Evolutionary conservation across 2,797 vertebrate genomes (phyloP), one percentile per base, ranked within the genome.

Genomic region (Myotis pilosus): DNA sequence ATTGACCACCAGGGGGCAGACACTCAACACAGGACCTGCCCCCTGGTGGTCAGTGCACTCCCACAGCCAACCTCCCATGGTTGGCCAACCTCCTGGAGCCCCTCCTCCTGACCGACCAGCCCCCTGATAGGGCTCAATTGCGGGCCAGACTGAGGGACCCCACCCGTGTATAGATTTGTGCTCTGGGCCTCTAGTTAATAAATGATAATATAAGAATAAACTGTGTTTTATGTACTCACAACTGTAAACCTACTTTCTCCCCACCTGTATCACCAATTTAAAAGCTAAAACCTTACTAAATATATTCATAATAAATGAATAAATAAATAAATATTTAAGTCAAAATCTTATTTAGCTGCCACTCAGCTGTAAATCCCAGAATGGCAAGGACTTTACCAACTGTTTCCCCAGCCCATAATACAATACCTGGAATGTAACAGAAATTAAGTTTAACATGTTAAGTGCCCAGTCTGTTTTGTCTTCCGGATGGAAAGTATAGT

Each of bases 391-490:
- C 20, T 76, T 72, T 3, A 28, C 36, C 8, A 71, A 25, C 36
- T 49, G 55, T 82, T 82, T 79, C 87, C 91, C 72, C 79, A 28
- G 0, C 0, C 41, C 57, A 17, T 62, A 22, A 64, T 64, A 82
- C 36, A 51, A 30, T 25, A 1, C 0, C 8, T 16, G 69, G 33
- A 68, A 41, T 36, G 30, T 19, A n/a, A 44, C 0, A 5, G 69
- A 87, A 85, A 81, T 57, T 64, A 90, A 80, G n/a, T 47, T 47
- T 47, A 47, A 12, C 44, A 47, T 47, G 44, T 47, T 47, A 47
- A 47, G 44, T 0, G 44, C 44, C 44, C 11, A 47, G 44, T 12
- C 44, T 47, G 11, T 47, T 47, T 47, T 47, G 44, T 47, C 44
- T 47, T 47, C 44, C 44, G 11, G 44, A 47, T 12, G 11, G 44